Evolutionary conservation across 2,113 vertebrate species (phyloP).

Genomic region (Trochalopteron elliotii): DNA sequence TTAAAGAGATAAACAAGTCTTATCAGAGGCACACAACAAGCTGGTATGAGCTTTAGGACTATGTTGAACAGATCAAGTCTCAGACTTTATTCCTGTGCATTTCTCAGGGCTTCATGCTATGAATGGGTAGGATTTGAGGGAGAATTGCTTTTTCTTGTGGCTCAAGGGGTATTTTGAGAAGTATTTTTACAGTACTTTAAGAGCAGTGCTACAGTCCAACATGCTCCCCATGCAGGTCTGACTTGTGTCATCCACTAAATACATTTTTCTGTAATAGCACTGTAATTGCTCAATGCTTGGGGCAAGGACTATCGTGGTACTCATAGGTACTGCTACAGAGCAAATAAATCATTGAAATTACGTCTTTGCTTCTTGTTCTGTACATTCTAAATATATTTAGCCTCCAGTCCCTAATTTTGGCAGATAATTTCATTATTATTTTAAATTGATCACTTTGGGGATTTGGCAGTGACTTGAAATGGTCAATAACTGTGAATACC

Average conservation of each 20-base stretch:
- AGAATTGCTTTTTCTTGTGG: neutral
- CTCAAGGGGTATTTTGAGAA: neutral
- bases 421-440: neutral
- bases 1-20: neutral
- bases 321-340: neutral
- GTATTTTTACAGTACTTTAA: neutral
- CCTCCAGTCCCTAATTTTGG: neutral
- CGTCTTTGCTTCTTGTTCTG: neutral
- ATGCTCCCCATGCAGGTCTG: neutral
- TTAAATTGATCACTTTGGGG: neutral
- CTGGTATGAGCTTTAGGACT: neutral
- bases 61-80: neutral
- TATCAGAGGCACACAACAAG: neutral
- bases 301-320: neutral
- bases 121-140: neutral
- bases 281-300: neutral
- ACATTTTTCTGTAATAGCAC: neutral
- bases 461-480: neutral
- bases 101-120: neutral
- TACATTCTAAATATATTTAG: neutral
- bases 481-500: neutral
- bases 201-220: neutral
- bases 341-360: conserved; percentile 22
- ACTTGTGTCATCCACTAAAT: neutral
- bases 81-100: neutral